Conservation (phyloP, 2,113 vertebrate genomes). For the Oreocharis arfaki region DNA sequence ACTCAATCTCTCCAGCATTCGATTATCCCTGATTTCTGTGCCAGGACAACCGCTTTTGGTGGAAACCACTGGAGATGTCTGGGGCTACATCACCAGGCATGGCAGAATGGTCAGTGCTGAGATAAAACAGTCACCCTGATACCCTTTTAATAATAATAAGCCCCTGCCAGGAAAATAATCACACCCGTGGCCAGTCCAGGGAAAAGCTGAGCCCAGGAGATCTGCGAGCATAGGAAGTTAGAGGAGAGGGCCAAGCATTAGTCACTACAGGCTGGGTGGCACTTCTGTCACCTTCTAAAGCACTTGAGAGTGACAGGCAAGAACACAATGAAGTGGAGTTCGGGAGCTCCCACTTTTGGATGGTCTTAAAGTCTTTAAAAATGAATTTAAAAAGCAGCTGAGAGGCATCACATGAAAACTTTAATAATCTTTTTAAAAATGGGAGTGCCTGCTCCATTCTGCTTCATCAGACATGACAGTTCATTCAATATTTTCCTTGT, state of each 20-base stretch:
- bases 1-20: neutral
- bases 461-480: neutral
- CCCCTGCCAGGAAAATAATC: neutral
- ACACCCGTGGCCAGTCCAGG: neutral
- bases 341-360: neutral
- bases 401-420: neutral
- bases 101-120: neutral
- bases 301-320: neutral
- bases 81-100: neutral
- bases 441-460: neutral
- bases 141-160: neutral
- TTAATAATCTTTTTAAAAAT: neutral
- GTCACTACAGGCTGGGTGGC: neutral
- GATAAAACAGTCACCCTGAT: neutral
- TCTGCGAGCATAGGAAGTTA: neutral
- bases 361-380: neutral
- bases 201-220: neutral
- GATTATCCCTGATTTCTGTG: neutral
- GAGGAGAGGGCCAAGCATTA: neutral
- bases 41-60: neutral
- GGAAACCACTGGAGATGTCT: neutral
- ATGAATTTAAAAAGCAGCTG: neutral
- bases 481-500: slow-evolving; percentile 14
- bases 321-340: neutral
- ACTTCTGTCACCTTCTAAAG: neutral